Percentiles rank a stretch among this genome's conserved stretches.
phyloP scores from a whole-genome alignment of 2,113 vertebrate genomes.

The Phrynosoma platyrhinos region DNA sequence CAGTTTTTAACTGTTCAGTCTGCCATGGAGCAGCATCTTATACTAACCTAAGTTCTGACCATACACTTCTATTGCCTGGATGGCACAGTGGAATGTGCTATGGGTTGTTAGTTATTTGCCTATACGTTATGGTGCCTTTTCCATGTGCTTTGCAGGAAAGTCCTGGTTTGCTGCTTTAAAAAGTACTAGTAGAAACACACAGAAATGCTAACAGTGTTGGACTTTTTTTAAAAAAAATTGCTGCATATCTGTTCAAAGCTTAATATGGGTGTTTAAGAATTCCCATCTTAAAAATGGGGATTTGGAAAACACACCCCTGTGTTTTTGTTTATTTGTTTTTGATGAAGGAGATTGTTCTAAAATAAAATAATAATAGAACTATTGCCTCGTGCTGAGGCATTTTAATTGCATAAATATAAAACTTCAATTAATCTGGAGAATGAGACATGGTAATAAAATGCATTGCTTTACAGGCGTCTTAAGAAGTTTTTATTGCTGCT shows the following conservation, averaged over 20 bases:
- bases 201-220: slow-evolving; percentile 29
- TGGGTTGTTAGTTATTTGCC: slow-evolving; percentile 42
- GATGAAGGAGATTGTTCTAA: slow-evolving; percentile 51
- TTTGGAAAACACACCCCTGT: slow-evolving; percentile 53
- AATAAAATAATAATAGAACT: slow-evolving; percentile 58
- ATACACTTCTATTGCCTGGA: background rate
- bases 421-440: slow-evolving; percentile 30
- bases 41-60: background rate
- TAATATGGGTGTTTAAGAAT: slow-evolving; percentile 13
- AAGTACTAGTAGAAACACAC: slow-evolving; percentile 52
- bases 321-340: slow-evolving; percentile 40
- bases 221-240: slow-evolving; percentile 51
- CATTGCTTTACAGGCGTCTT: slow-evolving; percentile 63
- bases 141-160: slow-evolving; percentile 57
- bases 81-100: slow-evolving; percentile 12
- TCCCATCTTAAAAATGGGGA: slow-evolving; percentile 48
- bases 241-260: slow-evolving; percentile 29
- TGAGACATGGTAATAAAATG: slow-evolving; percentile 54
- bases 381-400: slow-evolving; percentile 59
- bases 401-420: slow-evolving; percentile 52
- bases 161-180: slow-evolving; percentile 63
- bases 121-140: slow-evolving; percentile 61
- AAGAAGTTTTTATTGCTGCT: slow-evolving; percentile 54
- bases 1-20: slow-evolving; percentile 42
- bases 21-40: slow-evolving; percentile 45